Evolutionary conservation across 2,888 invertebrate species (phyloP).

Genomic region (Lepeophtheirus nordmannii): DNA sequence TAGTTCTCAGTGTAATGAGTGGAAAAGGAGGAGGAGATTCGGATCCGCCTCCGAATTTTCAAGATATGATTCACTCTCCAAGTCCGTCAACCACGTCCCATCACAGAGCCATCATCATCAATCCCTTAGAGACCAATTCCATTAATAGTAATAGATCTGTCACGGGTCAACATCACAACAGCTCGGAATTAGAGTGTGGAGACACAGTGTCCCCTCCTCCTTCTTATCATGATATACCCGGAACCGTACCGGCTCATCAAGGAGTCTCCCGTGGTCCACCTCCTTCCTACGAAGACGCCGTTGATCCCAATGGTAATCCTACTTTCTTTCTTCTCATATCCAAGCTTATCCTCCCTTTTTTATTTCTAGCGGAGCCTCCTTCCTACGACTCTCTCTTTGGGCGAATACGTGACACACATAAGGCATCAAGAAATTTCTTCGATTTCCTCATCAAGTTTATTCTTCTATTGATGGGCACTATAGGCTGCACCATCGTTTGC

Average conservation of each 20-base stretch:
- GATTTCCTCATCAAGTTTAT: slow-evolving; percentile 21
- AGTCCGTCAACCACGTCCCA: too few species aligned
- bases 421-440: slow-evolving; percentile 23
- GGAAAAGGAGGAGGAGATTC: too few species aligned
- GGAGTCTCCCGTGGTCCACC: slow-evolving; percentile 20
- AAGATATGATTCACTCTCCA: too few species aligned
- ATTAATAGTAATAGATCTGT: too few species aligned
- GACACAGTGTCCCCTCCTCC: slow-evolving; percentile 18
- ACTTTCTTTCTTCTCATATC: neutral
- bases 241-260: slow-evolving; percentile 21
- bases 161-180: too few species aligned
- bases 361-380: slow-evolving; percentile 19
- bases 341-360: neutral
- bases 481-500: slow-evolving; percentile 22
- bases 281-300: slow-evolving; percentile 21
- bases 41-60: too few species aligned
- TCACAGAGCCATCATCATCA: too few species aligned
- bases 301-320: slow-evolving; percentile 21
- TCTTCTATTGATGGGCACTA: slow-evolving; percentile 16
- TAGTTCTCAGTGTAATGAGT: too few species aligned
- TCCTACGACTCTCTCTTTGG: slow-evolving; percentile 23
- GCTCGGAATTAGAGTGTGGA: too few species aligned
- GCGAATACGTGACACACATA: slow-evolving; percentile 24
- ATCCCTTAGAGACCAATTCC: too few species aligned
- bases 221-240: slow-evolving; percentile 23